Conservation (phyloP, 92 coral and sea anemone genomes). For the Micromussa lordhowensis region DNA sequence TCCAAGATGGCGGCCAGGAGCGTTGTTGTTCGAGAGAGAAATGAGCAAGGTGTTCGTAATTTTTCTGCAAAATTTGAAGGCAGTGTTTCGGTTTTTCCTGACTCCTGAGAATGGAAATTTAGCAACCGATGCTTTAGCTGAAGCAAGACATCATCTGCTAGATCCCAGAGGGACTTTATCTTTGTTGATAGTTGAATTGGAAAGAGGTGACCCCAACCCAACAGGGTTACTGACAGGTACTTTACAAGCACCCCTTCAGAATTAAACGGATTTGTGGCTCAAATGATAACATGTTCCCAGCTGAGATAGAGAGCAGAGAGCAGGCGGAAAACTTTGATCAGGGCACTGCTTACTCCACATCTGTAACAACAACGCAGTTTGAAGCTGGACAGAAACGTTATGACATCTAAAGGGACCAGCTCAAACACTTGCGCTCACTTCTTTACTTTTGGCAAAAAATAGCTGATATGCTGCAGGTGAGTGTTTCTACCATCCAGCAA, state of each 20-base stretch:
- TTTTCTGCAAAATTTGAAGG: slow-evolving; percentile 68
- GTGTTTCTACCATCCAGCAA: slow-evolving; percentile 66
- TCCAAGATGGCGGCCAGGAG: slow-evolving; percentile 41
- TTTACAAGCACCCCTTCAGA: too few relatives aligned
- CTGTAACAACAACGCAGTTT: neutral
- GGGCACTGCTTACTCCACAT: neutral
- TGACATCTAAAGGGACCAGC: too few relatives aligned
- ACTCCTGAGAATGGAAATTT: slow-evolving; percentile 15
- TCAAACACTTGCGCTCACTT: too few relatives aligned
- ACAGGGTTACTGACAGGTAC: too few relatives aligned
- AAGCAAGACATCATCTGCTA: slow-evolving; percentile 1
- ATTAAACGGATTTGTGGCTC: neutral
- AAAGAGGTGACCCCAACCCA: too few relatives aligned
- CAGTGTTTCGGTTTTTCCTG: slow-evolving; percentile 44
- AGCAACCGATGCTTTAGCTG: slow-evolving; percentile 29
- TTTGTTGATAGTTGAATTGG: neutral
- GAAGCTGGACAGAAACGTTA: too few relatives aligned
- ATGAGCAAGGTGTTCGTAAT: slow-evolving; percentile 47
- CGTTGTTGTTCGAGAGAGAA: slow-evolving; percentile 66
- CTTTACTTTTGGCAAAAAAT: too few relatives aligned
- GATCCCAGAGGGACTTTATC: neutral
- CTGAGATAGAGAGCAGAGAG: neutral
- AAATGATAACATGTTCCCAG: neutral
- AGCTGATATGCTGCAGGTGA: too few relatives aligned
- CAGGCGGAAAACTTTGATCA: neutral